phyloP scores from a whole-genome alignment of 1,140 invertebrate species.

The Drosophila azteca region DNA sequence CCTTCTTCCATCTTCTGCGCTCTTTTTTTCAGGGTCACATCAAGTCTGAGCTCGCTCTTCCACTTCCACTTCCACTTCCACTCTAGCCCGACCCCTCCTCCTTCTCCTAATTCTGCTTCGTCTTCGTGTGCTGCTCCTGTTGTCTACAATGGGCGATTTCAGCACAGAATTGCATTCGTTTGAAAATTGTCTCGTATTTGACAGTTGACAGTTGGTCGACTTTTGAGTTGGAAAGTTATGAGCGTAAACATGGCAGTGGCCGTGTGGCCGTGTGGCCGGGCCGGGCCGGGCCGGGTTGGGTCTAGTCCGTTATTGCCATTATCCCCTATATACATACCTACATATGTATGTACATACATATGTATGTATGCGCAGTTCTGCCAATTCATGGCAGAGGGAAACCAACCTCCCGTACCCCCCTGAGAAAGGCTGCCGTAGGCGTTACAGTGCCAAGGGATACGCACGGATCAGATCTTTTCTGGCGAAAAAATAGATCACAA shows the following conservation, averaged over 20 bases:
- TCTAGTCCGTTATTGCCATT: constrained; percentile 49
- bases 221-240: constrained; percentile 82
- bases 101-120: neutral
- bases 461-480: neutral
- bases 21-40: constrained; percentile 70
- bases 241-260: constrained; percentile 78
- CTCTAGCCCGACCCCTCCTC: neutral
- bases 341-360: too few species aligned
- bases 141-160: neutral
- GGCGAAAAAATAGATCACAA: constrained; percentile 14
- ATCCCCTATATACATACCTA: constrained; percentile 22
- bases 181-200: constrained; percentile 74
- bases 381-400: constrained; percentile 34
- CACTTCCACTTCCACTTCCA: constrained; percentile 5
- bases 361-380: constrained; percentile 17
- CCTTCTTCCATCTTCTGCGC: constrained; percentile 43
- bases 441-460: neutral
- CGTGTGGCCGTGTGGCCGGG: neutral
- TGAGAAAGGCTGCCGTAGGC: constrained; percentile 1
- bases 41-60: constrained; percentile 16
- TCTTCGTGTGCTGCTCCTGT: neutral
- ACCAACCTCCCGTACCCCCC: too few species aligned
- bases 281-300: constrained; percentile 9
- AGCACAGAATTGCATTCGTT: constrained; percentile 34
- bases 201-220: constrained; percentile 82